A percentile compares a stretch with the other conserved stretches of the same genome.
Conservation (phyloP, 2,888 invertebrate genomes). For the Sisyra terminalis region DNA sequence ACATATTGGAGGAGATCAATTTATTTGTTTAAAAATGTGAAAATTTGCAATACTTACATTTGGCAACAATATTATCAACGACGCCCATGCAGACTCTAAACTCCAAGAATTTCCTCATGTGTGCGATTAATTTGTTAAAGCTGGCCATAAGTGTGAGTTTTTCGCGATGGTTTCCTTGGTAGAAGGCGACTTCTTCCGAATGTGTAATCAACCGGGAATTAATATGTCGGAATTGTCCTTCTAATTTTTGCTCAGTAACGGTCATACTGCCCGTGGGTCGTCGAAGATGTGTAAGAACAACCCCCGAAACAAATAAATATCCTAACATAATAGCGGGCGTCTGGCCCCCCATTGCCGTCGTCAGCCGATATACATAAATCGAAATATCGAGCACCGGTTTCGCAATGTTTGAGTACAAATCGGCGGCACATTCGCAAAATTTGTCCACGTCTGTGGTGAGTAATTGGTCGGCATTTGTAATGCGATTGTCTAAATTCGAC, state of each 20-base stretch:
- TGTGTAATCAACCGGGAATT: slow-evolving; percentile 93
- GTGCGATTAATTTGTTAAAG: slow-evolving; percentile 74
- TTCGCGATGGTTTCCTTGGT: slow-evolving; percentile 72
- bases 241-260: slow-evolving; percentile 88
- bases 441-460: slow-evolving; percentile 94
- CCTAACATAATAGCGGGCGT: slow-evolving; percentile 79
- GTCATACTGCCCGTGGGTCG: slow-evolving; percentile 80
- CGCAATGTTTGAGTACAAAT: slow-evolving; percentile 90
- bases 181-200: slow-evolving; percentile 84
- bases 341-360: slow-evolving; percentile 72
- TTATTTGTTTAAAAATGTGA: not conserved
- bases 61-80: slow-evolving; percentile 89
- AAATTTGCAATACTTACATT: slow-evolving; percentile 48
- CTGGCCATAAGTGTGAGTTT: slow-evolving; percentile 74
- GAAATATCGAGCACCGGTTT: slow-evolving; percentile 91
- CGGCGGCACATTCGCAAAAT: slow-evolving; percentile 90
- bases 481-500: slow-evolving; percentile 86
- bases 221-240: slow-evolving; percentile 95
- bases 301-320: slow-evolving; percentile 76
- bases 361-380: slow-evolving; percentile 82
- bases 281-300: slow-evolving; percentile 70
- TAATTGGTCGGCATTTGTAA: slow-evolving; percentile 90
- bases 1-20: too few species aligned
- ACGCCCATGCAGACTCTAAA: slow-evolving; percentile 87
- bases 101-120: slow-evolving; percentile 72